Evolutionary conservation across 1,140 invertebrate species (phyloP).

Genomic region (Luehdorfia chinensis): DNA sequence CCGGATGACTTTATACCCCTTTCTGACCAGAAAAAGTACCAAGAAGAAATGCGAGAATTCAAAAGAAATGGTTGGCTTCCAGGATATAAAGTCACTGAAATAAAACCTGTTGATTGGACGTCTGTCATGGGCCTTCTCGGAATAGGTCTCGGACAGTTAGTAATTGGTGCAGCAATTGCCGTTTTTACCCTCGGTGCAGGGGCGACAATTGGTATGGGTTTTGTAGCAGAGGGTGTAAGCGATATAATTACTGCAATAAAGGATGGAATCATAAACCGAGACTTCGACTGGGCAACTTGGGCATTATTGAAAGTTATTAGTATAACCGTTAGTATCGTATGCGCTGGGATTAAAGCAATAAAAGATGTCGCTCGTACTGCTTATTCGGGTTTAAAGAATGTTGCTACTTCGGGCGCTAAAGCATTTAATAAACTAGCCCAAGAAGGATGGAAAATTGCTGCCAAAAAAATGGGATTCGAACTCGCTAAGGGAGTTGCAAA

Average conservation of each 20-base stretch:
- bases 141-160: not conserved
- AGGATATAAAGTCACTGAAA: constrained; percentile 5
- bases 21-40: not conserved
- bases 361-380: constrained; percentile 3
- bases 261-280: constrained; percentile 4
- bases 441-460: constrained; percentile 3
- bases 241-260: constrained; percentile 6
- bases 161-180: constrained; percentile 2
- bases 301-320: constrained; percentile 5
- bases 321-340: not conserved
- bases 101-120: constrained; percentile 2
- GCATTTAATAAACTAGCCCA: not conserved
- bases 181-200: not conserved
- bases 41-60: constrained; percentile 3
- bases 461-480: not conserved
- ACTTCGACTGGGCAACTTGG: constrained; percentile 3
- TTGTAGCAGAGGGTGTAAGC: not conserved
- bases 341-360: constrained; percentile 1
- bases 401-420: constrained; percentile 4
- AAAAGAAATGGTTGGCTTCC: constrained; percentile 5
- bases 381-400: constrained; percentile 1
- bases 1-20: not conserved
- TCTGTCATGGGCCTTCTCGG: not conserved
- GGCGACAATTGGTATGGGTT: not conserved
- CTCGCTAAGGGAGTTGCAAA: constrained; percentile 3